Evolutionary conservation across 2,113 vertebrate genomes (phyloP).

Genomic region (Noturus placidus): DNA sequence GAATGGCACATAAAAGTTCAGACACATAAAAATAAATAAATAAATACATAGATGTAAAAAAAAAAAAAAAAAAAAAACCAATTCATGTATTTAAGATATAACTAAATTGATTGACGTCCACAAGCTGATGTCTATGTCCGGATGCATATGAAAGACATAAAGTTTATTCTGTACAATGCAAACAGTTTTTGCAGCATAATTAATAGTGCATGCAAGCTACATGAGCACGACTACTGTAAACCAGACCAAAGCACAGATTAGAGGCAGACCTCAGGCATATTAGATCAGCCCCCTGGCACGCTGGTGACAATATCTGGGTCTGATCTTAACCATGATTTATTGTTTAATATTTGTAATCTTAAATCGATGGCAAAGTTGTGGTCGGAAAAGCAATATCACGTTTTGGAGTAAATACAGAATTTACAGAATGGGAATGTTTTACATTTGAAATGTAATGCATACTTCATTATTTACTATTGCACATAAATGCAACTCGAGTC

Average conservation of each 20-base stretch:
- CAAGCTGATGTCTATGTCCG: background rate
- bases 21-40: background rate
- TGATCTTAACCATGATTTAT: constrained; percentile 27
- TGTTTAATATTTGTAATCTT: constrained; percentile 50
- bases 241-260: constrained; percentile 7
- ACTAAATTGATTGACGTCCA: background rate
- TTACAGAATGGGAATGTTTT: background rate
- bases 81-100: background rate
- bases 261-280: constrained; percentile 39
- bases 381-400: background rate
- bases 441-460: background rate
- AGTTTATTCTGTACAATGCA: background rate
- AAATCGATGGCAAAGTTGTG: constrained; percentile 40
- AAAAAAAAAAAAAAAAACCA: background rate
- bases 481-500: background rate
- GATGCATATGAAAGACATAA: background rate
- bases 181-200: background rate
- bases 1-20: background rate
- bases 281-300: constrained; percentile 50
- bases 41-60: too few species aligned
- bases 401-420: background rate
- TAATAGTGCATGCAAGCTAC: constrained; percentile 10
- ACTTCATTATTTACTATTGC: background rate
- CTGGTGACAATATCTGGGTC: constrained; percentile 1
- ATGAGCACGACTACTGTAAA: constrained; percentile 8